Evolutionary conservation across 2,113 vertebrate species (phyloP), one percentile per base, ranked within the genome.

Genomic region (Eudyptes chrysolophus): DNA sequence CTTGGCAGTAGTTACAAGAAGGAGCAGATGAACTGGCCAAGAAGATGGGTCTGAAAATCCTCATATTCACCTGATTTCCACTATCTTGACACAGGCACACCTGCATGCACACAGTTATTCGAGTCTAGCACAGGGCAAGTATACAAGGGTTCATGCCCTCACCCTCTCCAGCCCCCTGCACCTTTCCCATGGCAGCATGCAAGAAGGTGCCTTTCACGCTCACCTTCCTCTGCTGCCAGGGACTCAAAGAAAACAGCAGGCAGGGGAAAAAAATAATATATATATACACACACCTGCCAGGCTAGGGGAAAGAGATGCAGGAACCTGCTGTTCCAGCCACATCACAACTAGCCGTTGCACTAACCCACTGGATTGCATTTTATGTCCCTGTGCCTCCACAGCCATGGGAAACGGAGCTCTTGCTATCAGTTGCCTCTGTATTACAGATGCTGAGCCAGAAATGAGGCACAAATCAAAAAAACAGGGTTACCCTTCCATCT

Each of bases 281-380:
- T 9, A 13, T 5, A 40, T 1, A 9, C 3, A 34, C 29, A 18
- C 22, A 16, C 55, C 52, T 74, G 52, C 52, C 0, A 0, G 80
- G 61, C 42, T 30, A 16, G 34, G n/a, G 38, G 38, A 82, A 66
- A 89, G 61, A 42, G 44, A 44, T 48, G 65, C 57, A 92, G 60
- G 32, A 82, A 76, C 60, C 81, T 68, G 84, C 85, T 76, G 48
- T 24, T 87, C 84, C 81, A 88, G 87, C 25, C 2, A 2, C 36
- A 30, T 27, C 51, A 57, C 29, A 25, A 78, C 14, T 25, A 44
- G 62, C 87, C 15, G 1, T 12, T 62, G 54, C 71, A 46, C 49
- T 44, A 65, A 49, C 46, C 57, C 3, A 0, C 36, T 34, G 11
- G 1, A 21, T 13, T 48, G 29, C 48, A 44, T 44, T 88, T 86